These are phyloP conservation scores for Heteromormyrus szaboi DNA, from an alignment of 2,797 vertebrate species.

Conservation along the genomic window DNA sequence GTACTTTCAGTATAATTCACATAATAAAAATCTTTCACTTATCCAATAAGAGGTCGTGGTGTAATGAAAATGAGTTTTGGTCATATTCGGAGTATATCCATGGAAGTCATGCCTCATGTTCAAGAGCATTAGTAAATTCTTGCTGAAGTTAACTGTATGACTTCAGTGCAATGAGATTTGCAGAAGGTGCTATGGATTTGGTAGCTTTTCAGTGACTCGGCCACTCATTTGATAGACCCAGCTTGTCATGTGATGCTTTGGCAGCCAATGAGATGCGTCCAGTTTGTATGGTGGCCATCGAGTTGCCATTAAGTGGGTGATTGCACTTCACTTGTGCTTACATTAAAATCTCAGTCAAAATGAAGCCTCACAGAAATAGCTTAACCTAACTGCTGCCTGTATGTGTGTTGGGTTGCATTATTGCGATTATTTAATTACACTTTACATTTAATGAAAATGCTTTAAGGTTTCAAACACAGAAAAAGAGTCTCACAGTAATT, in stretches of 20 bases:
- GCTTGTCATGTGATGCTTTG: not conserved
- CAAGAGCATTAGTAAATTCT: not conserved
- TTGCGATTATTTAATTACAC: not conserved
- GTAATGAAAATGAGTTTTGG: not conserved
- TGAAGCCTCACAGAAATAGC: not conserved
- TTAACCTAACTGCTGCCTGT: not conserved
- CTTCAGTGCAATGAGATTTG: not conserved
- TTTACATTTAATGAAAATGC: not conserved
- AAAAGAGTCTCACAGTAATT: not conserved
- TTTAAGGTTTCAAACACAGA: not conserved
- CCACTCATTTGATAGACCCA: not conserved
- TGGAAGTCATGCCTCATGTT: not conserved
- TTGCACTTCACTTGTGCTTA: not conserved
- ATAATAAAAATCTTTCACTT: not conserved
- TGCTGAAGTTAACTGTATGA: not conserved
- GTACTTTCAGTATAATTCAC: not conserved
- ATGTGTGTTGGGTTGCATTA: not conserved
- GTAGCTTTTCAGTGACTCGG: not conserved
- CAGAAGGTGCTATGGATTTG: not conserved
- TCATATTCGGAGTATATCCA: not conserved
- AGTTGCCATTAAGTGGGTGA: not conserved
- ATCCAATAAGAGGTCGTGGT: not conserved
- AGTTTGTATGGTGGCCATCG: not conserved
- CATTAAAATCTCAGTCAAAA: not conserved
- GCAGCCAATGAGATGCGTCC: not conserved